Evolutionary conservation across 2,888 invertebrate species (phyloP).

Genomic region (Mayetiola destructor): DNA sequence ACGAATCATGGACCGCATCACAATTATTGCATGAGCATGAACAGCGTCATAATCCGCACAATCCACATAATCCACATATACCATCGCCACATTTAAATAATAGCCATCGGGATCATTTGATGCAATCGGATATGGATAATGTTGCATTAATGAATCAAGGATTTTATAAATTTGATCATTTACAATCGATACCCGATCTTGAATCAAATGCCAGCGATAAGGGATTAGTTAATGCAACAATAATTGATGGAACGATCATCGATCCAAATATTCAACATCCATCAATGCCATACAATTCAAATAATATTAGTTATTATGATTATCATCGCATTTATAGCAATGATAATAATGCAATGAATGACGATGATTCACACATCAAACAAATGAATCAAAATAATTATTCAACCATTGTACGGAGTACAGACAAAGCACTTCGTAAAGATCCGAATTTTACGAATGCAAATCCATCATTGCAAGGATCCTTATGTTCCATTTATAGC

Average conservation of each 20-base stretch:
- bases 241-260: conserved; percentile 15
- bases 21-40: conserved; percentile 43
- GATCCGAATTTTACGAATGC: background rate
- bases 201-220: background rate
- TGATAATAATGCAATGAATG: too few relatives aligned
- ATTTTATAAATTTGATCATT: too few relatives aligned
- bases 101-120: conserved; percentile 17
- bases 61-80: conserved; percentile 18
- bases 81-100: conserved; percentile 13
- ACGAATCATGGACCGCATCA: conserved; percentile 45
- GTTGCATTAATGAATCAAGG: conserved; percentile 8
- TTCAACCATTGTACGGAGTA: conserved; percentile 24
- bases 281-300: conserved; percentile 32
- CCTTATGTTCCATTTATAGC: conserved; percentile 41
- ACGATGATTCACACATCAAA: too few relatives aligned
- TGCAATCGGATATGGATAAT: conserved; percentile 20
- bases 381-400: background rate
- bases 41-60: conserved; percentile 38
- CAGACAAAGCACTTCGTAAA: too few relatives aligned
- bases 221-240: conserved; percentile 12
- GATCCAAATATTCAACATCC: conserved; percentile 42
- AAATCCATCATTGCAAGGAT: conserved; percentile 41
- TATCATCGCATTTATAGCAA: background rate
- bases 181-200: background rate
- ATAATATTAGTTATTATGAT: background rate